A percentile compares a stretch with the other conserved stretches of the same genome.
Conservation (phyloP, 2,888 invertebrate species). For the Euspilapteryx auroguttella region DNA sequence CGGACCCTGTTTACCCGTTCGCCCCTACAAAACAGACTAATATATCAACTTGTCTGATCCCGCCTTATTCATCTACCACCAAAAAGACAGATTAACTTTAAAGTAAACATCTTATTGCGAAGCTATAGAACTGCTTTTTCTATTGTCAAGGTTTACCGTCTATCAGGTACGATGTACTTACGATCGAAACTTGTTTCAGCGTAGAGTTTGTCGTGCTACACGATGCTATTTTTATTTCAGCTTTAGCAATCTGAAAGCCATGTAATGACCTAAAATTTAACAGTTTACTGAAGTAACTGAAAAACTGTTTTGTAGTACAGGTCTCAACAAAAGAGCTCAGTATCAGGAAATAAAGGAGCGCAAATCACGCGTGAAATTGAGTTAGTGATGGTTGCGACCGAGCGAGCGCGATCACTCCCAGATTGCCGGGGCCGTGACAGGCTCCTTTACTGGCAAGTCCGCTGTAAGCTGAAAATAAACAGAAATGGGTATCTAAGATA, state of each 20-base stretch:
- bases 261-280: constrained; percentile 12
- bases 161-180: no score
- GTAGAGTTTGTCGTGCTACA: constrained; percentile 35
- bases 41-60: constrained; percentile 47
- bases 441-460: not conserved
- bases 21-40: constrained; percentile 40
- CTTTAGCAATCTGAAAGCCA: constrained; percentile 7
- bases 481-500: no score
- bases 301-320: no score
- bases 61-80: constrained; percentile 23
- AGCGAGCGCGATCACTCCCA: constrained; percentile 8
- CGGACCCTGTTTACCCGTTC: constrained; percentile 43
- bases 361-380: constrained; percentile 59
- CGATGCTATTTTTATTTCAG: constrained; percentile 20
- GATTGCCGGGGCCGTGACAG: not conserved
- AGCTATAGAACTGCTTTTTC: no score
- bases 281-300: no score
- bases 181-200: constrained; percentile 33
- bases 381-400: constrained; percentile 29
- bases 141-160: no score
- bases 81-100: no score
- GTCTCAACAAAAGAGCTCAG: not conserved
- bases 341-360: constrained; percentile 33
- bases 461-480: no score
- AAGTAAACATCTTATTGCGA: no score